These are phyloP conservation scores for Crossocerus cetratus DNA, from an alignment of 2,888 invertebrate species.

Conservation along the genomic window DNA sequence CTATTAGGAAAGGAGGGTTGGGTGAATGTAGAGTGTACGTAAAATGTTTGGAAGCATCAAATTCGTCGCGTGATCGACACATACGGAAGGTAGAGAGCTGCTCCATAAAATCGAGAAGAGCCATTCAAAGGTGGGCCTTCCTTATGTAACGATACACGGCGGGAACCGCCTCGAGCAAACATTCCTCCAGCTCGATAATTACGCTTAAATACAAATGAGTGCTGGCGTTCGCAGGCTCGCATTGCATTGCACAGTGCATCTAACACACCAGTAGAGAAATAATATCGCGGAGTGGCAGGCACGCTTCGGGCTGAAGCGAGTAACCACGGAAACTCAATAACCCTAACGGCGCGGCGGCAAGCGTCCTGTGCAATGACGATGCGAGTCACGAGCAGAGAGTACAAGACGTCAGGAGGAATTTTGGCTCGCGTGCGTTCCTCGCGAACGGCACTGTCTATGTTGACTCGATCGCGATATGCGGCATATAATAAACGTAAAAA, in stretches of 20 bases:
- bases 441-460: conserved; percentile 4
- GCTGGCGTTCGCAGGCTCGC: conserved; percentile 4
- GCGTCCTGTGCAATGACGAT: conserved; percentile 11
- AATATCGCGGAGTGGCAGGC: neutral
- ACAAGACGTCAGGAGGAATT: neutral
- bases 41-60: too few species aligned
- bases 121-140: conserved; percentile 13
- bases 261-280: neutral
- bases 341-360: conserved; percentile 39
- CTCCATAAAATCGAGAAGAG: conserved; percentile 8
- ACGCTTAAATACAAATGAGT: neutral
- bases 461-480: conserved; percentile 22
- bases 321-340: conserved; percentile 52
- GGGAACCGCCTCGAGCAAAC: conserved; percentile 16
- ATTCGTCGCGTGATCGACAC: neutral
- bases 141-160: conserved; percentile 36
- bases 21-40: too few species aligned
- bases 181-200: neutral
- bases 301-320: conserved; percentile 5
- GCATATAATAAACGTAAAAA: conserved; percentile 65
- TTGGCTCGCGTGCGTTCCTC: conserved; percentile 36
- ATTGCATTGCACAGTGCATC: conserved; percentile 30
- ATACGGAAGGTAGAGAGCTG: neutral
- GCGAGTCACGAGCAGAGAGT: neutral
- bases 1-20: too few species aligned